Conservation (phyloP, 1,140 invertebrate species). For the Eciton burchellii region DNA sequence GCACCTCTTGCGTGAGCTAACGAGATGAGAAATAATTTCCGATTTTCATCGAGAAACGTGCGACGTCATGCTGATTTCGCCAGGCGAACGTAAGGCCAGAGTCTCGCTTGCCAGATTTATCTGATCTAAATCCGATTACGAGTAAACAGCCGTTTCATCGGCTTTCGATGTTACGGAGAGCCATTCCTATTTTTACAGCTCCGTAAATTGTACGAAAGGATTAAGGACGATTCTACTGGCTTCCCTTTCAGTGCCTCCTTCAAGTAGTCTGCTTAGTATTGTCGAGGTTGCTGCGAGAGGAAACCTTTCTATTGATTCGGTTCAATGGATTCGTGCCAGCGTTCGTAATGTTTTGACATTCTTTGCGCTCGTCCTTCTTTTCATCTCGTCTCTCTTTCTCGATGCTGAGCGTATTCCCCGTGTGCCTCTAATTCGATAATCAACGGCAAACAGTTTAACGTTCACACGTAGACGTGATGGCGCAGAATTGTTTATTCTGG, state of each 20-base stretch:
- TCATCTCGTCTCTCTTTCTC: conserved; percentile 29
- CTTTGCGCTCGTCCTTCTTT: conserved; percentile 70
- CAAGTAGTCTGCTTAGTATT: conserved; percentile 70
- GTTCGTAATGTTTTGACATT: conserved; percentile 79
- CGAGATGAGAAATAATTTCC: background rate
- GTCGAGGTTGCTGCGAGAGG: conserved; percentile 67
- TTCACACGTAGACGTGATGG: background rate
- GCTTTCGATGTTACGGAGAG: conserved; percentile 75
- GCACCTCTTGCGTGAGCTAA: background rate
- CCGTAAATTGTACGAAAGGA: conserved; percentile 78
- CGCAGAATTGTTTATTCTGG: background rate
- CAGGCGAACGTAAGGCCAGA: background rate
- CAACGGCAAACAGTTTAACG: background rate
- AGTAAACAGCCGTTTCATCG: conserved; percentile 60
- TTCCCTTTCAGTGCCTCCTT: conserved; percentile 68
- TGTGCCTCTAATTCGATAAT: conserved; percentile 1
- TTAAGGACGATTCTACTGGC: conserved; percentile 63
- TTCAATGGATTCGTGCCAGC: conserved; percentile 73
- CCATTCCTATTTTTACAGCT: conserved; percentile 76
- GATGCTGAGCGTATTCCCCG: background rate
- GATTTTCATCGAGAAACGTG: background rate
- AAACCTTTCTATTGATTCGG: conserved; percentile 78
- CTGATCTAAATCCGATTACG: conserved; percentile 78
- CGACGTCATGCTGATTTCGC: background rate
- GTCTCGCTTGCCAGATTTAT: conserved; percentile 59